Conservation (phyloP, 2,113 vertebrate species). For the Podilymbus podiceps region DNA sequence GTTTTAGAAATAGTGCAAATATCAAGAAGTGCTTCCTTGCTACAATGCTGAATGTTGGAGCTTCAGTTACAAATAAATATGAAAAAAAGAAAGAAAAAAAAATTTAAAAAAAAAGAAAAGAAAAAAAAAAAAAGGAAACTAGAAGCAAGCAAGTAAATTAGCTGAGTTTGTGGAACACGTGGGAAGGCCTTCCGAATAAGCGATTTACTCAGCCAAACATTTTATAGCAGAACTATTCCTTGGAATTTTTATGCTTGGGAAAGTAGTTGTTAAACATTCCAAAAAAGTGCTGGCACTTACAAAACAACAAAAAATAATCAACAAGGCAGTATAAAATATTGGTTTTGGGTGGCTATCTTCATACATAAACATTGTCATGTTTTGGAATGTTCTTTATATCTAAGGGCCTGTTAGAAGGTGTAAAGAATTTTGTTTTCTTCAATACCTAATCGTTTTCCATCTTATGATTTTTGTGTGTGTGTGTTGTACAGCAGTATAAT, state of each 20-base stretch:
- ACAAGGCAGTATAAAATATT: constrained; percentile 54
- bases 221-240: constrained; percentile 68
- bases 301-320: constrained; percentile 48
- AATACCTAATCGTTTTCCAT: constrained; percentile 77
- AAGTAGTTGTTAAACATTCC: constrained; percentile 77
- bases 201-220: constrained; percentile 67
- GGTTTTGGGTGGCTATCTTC: constrained; percentile 68
- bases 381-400: constrained; percentile 75
- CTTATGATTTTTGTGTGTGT: constrained; percentile 80
- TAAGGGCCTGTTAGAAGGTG: constrained; percentile 78
- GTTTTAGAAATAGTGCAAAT: constrained; percentile 69
- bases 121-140: background rate
- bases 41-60: constrained; percentile 52
- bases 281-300: constrained; percentile 80
- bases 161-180: constrained; percentile 51
- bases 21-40: constrained; percentile 77
- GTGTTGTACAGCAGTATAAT: constrained; percentile 92
- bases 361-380: constrained; percentile 58
- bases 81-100: background rate
- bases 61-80: constrained; percentile 61
- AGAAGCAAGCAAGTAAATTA: constrained; percentile 58
- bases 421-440: constrained; percentile 71
- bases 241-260: constrained; percentile 70
- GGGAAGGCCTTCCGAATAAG: constrained; percentile 54
- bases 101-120: background rate